Evolutionary conservation across 2,888 invertebrate genomes (phyloP).

Genomic region (Dascillus cervinus): DNA sequence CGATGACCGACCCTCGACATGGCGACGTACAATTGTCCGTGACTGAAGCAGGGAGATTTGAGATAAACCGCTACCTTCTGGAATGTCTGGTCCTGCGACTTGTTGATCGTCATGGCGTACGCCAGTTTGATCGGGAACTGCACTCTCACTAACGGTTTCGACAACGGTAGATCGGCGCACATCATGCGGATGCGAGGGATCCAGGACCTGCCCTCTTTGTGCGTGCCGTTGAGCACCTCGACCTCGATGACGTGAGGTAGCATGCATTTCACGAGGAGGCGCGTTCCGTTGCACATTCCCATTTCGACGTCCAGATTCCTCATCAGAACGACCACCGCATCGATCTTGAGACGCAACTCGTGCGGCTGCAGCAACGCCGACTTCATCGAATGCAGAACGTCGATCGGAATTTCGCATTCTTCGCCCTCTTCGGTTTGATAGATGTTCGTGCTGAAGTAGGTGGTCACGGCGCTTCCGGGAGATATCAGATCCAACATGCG

Average conservation of each 20-base stretch:
- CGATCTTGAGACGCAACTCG: conserved; percentile 17
- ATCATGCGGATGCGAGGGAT: conserved; percentile 32
- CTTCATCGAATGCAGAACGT: not conserved
- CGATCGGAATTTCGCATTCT: conserved; percentile 6
- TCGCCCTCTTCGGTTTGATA: conserved; percentile 8
- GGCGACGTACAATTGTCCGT: conserved; percentile 31
- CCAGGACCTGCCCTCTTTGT: conserved; percentile 21
- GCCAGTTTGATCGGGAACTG: conserved; percentile 27
- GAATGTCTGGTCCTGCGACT: conserved; percentile 20
- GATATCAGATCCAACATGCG: conserved; percentile 3
- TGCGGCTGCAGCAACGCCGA: conserved; percentile 19
- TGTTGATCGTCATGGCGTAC: conserved; percentile 32
- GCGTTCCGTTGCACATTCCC: conserved; percentile 20
- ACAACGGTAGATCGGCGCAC: conserved; percentile 24
- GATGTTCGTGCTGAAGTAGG: conserved; percentile 8
- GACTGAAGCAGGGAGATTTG: conserved; percentile 2
- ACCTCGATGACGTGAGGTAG: conserved; percentile 15
- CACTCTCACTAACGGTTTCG: conserved; percentile 21
- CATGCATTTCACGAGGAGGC: conserved; percentile 16
- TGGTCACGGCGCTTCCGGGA: conserved; percentile 5
- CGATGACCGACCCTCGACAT: conserved; percentile 21
- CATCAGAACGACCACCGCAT: conserved; percentile 19
- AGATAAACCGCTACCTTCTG: too few relatives aligned
- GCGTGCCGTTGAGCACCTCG: conserved; percentile 17
- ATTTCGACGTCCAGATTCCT: conserved; percentile 17